These are phyloP conservation scores for Picus viridis DNA, from an alignment of 2,797 vertebrate genomes.

Conservation along the genomic window DNA sequence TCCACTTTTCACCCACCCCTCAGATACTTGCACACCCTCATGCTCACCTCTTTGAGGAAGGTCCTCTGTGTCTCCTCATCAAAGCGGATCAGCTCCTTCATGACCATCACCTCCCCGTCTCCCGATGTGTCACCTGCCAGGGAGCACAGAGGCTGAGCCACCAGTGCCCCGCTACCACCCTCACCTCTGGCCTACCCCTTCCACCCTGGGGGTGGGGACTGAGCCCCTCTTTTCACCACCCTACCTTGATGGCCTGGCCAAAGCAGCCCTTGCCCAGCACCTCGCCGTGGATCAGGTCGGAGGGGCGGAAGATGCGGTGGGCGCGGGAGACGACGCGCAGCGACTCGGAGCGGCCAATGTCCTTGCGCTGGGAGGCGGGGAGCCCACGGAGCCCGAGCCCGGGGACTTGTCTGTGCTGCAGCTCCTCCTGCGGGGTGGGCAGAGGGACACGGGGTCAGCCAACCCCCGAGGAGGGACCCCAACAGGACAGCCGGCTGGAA, in stretches of 20 bases:
- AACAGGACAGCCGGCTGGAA: fast-evolving
- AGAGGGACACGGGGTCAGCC: not conserved
- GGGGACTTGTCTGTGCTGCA: conserved; percentile 95
- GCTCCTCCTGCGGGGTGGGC: conserved; percentile 83
- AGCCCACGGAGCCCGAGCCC: conserved; percentile 83
- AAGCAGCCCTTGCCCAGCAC: conserved; percentile 97
- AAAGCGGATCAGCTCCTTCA: conserved; percentile 98
- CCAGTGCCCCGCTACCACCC: not conserved
- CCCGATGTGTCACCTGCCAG: conserved; percentile 90
- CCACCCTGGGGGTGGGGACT: not conserved
- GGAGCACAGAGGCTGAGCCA: not conserved
- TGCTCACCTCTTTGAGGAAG: conserved; percentile 92
- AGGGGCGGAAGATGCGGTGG: conserved; percentile 96
- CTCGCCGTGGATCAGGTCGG: conserved; percentile 96
- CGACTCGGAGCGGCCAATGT: conserved; percentile 93
- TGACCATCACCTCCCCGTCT: conserved; percentile 98
- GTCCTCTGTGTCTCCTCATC: conserved; percentile 96
- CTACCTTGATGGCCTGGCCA: conserved; percentile 96
- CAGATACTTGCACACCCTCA: too few species aligned
- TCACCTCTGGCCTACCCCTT: not conserved
- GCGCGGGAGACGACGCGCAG: conserved; percentile 87
- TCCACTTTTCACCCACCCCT: too few species aligned
- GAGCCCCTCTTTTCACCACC: fast-evolving
- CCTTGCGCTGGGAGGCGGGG: conserved; percentile 89
- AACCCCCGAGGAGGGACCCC: not conserved